Evolutionary conservation across 2,888 invertebrate species (phyloP), one percentile per base, ranked within the genome.

Genomic region (Patella caerulea): DNA sequence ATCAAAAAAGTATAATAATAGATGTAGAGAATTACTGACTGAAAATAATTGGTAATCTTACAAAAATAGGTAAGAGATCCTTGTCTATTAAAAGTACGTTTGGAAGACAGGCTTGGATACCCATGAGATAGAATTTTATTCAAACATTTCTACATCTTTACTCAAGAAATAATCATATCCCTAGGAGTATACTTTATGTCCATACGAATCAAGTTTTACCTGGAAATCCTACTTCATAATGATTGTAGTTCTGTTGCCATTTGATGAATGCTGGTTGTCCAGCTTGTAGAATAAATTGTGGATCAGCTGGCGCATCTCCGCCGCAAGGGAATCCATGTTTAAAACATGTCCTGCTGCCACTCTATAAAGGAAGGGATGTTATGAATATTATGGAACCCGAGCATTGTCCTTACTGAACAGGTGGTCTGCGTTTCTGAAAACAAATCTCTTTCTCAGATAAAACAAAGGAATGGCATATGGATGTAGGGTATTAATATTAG

Each of bases 211-310:
- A 65, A 19, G 24, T 15, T 19, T 3, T 82, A 85, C 86, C 86
- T 79, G 86, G 85, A 74, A 79, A 86, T 11, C 86, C 86, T 2
- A 84, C 79, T 71, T 83, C 82, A 74, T 86, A 86, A 74, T 86
- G 85, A 78, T 86, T 86, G 55, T 78, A 85, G 59, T 86, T 86
- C 54, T 86, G 86, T 73, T 85, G 85, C 84, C 85, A 86, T 65
- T 82, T 83, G 17, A 86, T 78, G 76, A 85, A 85, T 7, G 78
- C 82, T 7, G 82, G 79, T 72, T 83, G 75, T 52, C 85, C 86
- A 5, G 83, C 81, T 24, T 34, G 74, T 34, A 80, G 82, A 7
- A 75, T 79, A 4, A 77, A 77, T n/a, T 71, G 52, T 7, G 82
- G 82, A 5, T 65, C 65, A 53, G 82, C 82, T 14, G 83, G 73